Evolutionary conservation across 2,113 vertebrate species (phyloP).

Genomic region (Megalops atlanticus): DNA sequence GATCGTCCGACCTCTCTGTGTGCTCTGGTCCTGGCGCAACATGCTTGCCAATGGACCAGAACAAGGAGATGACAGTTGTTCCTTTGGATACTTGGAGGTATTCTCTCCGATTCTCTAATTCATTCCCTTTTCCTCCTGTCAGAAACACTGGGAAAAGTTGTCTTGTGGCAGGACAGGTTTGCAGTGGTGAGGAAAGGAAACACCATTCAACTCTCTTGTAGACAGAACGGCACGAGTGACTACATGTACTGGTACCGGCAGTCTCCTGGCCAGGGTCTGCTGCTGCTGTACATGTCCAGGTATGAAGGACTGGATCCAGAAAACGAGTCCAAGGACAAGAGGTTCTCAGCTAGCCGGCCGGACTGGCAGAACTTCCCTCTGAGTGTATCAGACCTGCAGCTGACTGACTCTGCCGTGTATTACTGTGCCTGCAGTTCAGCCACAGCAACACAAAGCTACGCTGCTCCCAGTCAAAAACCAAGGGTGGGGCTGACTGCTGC

Average conservation of each 20-base stretch:
- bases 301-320: not conserved
- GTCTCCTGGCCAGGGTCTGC: not conserved
- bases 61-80: too few relatives aligned
- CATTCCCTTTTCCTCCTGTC: not conserved
- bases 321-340: not conserved
- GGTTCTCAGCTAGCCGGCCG: conserved; percentile 3
- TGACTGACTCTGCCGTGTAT: not conserved
- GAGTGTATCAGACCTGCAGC: not conserved
- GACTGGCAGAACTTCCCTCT: conserved; percentile 13
- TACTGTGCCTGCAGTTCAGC: conserved; percentile 11
- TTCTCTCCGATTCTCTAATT: too few relatives aligned
- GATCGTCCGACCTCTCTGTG: too few relatives aligned
- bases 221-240: not conserved
- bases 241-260: conserved; percentile 23
- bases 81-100: too few relatives aligned
- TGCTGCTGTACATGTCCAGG: not conserved
- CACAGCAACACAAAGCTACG: conserved; percentile 11
- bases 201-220: not conserved
- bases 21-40: too few relatives aligned
- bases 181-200: not conserved
- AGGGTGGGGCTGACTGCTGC: too few relatives aligned
- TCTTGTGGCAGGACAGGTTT: not conserved
- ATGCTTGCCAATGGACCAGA: too few relatives aligned
- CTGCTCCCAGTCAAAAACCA: not conserved
- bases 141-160: not conserved